A percentile compares a stretch with the other conserved stretches of the same genome.
Evolutionary conservation across 2,113 vertebrate genomes (phyloP).

Genomic region (Argyrosomus japonicus): DNA sequence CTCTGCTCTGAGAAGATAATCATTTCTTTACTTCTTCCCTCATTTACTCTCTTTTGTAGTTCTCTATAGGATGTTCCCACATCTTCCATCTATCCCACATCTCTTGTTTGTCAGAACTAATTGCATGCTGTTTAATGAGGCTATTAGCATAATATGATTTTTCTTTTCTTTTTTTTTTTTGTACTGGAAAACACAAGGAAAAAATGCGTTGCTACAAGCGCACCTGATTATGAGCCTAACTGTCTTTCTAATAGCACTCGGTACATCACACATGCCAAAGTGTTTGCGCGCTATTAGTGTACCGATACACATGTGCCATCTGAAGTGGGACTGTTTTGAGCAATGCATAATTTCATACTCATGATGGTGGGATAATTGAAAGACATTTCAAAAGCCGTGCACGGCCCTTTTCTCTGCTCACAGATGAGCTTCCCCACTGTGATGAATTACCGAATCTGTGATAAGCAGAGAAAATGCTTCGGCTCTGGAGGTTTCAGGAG

Average conservation of each 20-base stretch:
- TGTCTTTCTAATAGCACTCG: conserved; percentile 1
- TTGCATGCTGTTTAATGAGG: conserved; percentile 67
- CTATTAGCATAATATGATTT: conserved; percentile 60
- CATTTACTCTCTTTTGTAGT: conserved; percentile 24
- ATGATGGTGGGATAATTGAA: conserved; percentile 59
- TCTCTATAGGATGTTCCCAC: conserved; percentile 40
- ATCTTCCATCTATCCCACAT: conserved; percentile 38
- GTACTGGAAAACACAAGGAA: conserved; percentile 15
- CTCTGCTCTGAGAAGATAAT: conserved; percentile 39
- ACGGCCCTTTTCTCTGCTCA: conserved; percentile 33
- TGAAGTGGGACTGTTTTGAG: background rate
- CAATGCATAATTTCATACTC: conserved; percentile 16
- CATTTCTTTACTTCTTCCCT: conserved; percentile 12
- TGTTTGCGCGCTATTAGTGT: background rate
- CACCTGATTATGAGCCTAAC: conserved; percentile 34
- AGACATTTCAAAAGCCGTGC: conserved; percentile 48
- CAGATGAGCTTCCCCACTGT: conserved; percentile 52
- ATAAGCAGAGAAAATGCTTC: conserved; percentile 27
- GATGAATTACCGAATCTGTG: conserved; percentile 53
- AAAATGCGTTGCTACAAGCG: conserved; percentile 23
- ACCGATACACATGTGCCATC: background rate
- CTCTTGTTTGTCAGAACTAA: conserved; percentile 52
- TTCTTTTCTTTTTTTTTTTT: conserved; percentile 27
- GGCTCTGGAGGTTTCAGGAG: conserved; percentile 13
- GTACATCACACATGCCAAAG: background rate